phyloP scores from a whole-genome alignment of 2,113 vertebrate species.

The Anhinga anhinga region DNA sequence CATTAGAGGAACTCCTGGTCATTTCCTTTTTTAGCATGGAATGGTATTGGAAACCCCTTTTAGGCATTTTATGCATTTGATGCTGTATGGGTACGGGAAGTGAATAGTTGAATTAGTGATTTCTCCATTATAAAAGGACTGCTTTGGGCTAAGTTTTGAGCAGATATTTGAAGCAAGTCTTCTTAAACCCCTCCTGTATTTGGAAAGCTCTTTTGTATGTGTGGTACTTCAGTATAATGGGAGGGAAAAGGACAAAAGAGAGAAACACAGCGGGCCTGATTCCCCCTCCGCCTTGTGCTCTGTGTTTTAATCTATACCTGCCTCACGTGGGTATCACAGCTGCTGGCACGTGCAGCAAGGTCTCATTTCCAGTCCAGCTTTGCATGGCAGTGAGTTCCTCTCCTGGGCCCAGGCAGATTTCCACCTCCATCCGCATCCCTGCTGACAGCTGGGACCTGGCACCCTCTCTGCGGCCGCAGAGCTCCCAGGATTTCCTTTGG shows the following conservation, averaged over 20 bases:
- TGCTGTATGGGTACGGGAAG: neutral
- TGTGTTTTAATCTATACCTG: fast-evolving
- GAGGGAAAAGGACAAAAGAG: neutral
- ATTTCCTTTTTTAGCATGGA: conserved; percentile 64
- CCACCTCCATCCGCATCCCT: neutral
- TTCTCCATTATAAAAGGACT: conserved; percentile 53
- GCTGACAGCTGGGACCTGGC: fast-evolving
- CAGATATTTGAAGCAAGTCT: conserved; percentile 46
- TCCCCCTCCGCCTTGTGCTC: fast-evolving
- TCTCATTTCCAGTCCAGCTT: neutral
- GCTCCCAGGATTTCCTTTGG: neutral
- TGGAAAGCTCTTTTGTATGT: neutral
- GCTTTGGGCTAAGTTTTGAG: conserved; percentile 73
- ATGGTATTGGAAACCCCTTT: conserved; percentile 61
- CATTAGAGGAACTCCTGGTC: conserved; percentile 61
- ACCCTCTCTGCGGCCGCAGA: fast-evolving
- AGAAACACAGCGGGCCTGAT: fast-evolving
- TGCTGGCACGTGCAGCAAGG: neutral
- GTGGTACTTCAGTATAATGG: neutral
- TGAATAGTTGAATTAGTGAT: conserved; percentile 32
- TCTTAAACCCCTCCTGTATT: neutral
- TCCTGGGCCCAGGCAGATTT: fast-evolving
- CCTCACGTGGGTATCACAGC: neutral
- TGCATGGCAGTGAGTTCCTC: neutral
- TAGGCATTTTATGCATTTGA: conserved; percentile 75